Evolutionary conservation across 2,888 invertebrate species (phyloP), one percentile per base, ranked within the genome.

Genomic region (Plebejus melissa): DNA sequence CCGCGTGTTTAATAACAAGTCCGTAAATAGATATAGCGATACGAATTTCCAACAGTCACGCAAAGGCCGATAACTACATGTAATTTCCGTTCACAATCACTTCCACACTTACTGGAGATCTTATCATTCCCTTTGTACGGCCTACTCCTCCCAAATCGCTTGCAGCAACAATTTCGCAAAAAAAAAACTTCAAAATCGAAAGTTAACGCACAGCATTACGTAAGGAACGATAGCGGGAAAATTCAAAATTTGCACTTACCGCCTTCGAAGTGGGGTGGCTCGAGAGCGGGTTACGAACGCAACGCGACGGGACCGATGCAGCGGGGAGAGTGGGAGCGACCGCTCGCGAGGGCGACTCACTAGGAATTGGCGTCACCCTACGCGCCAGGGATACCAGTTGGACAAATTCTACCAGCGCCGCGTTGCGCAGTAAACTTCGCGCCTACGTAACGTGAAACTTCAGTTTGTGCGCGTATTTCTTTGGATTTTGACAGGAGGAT

Each of bases 281-380:
- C 41, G 41, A 70, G 41, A 22, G 22, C 60, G 46, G 65, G 41
- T 46, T 54, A 50, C 41, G 70, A 70, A 41, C 70, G 38, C 58
- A 28, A 11, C 28, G 41, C 28, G 41, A 11, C 41, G 60, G 38
- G 46, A 32, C 60, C 38, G 22, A 65, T 4, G n/a, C 74, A 41
- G 38, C 32, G 58, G 41, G 74, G 16, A 46, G 13, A 79, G 77
- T 77, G 80, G 77, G 81, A 82, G 79, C 83, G 85, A 83, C 87
- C 86, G 87, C 83, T 76, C 87, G 83, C 87, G 80, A 81, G 84
- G 83, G 87, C 87, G 85, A 86, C 83, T 84, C 84, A 82, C 80
- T 82, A 82, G 82, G 83, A 89, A 85, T 90, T 85, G 82, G 85
- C 85, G 82, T 86, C 86, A 81, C 82, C 82, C 84, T 82, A 83